Percentiles rank a stretch among this genome's conserved stretches.
Evolutionary conservation across 2,113 vertebrate genomes (phyloP).

Genomic region (Girardinichthys multiradiatus): DNA sequence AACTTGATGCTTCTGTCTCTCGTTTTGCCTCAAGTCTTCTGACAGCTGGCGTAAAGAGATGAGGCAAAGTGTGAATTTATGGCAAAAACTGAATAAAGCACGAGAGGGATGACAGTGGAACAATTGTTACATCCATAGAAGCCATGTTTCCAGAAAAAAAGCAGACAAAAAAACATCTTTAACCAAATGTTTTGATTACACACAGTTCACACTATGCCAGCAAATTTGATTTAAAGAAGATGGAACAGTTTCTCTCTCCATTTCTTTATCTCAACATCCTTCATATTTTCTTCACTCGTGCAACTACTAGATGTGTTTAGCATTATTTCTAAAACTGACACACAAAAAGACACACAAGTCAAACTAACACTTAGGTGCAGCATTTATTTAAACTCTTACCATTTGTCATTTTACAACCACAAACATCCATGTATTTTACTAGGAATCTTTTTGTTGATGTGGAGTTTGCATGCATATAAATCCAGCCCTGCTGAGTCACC

Average conservation of each 20-base stretch:
- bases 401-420: background rate
- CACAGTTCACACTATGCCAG: background rate
- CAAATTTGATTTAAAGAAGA: background rate
- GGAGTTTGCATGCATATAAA: background rate
- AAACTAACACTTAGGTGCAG: no score
- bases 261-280: no score
- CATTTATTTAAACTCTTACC: background rate
- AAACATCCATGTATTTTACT: background rate
- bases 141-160: background rate
- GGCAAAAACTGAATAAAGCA: conserved; percentile 33
- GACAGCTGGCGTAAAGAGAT: conserved; percentile 13
- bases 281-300: no score
- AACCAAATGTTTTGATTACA: background rate
- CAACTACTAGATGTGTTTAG: no score
- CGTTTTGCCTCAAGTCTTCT: conserved; percentile 38
- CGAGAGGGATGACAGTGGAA: background rate
- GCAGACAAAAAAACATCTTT: background rate
- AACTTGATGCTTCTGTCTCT: conserved; percentile 48
- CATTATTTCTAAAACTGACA: background rate
- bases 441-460: no score
- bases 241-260: background rate
- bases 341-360: no score
- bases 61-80: conserved; percentile 9
- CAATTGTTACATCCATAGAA: background rate
- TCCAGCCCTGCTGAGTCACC: background rate